Evolutionary conservation across 2,888 invertebrate genomes (phyloP).

Genomic region (Cryptocephalus moraei): DNA sequence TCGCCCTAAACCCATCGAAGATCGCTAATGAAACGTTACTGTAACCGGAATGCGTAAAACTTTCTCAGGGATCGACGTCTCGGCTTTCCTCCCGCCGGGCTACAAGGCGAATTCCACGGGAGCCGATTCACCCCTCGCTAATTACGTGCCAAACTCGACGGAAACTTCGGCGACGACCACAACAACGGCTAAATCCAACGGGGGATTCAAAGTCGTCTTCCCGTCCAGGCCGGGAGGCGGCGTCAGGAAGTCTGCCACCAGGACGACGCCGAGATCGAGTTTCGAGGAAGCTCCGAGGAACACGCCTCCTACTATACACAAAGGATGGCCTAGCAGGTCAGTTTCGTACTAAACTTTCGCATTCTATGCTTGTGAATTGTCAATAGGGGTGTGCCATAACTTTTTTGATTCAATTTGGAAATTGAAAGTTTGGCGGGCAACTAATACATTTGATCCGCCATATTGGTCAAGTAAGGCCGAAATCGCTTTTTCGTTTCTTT

Average conservation of each 20-base stretch:
- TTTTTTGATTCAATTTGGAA: too few relatives aligned
- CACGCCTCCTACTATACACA: constrained; percentile 60
- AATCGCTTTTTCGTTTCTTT: too few relatives aligned
- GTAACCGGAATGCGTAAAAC: too few relatives aligned
- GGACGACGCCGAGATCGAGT: constrained; percentile 19
- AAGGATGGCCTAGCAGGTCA: constrained; percentile 76
- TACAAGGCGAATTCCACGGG: constrained; percentile 39
- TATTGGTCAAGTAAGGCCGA: too few relatives aligned
- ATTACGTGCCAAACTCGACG: constrained; percentile 37
- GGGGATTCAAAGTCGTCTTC: constrained; percentile 60
- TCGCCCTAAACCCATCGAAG: too few relatives aligned
- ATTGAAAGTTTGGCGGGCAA: too few relatives aligned
- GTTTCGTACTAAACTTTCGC: neutral
- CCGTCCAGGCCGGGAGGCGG: constrained; percentile 64
- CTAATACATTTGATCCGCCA: too few relatives aligned
- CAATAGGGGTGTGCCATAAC: too few relatives aligned
- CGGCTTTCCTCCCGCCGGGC: constrained; percentile 55
- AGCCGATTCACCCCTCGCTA: constrained; percentile 2
- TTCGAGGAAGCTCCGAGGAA: constrained; percentile 30
- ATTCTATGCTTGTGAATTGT: too few relatives aligned
- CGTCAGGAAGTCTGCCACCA: constrained; percentile 40
- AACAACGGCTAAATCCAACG: constrained; percentile 18
- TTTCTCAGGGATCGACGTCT: constrained; percentile 39
- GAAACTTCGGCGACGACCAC: neutral
- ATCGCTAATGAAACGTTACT: too few relatives aligned